Conservation (phyloP, 53 echinoderm and acorn worm species). For the Paelopatides confundens region DNA sequence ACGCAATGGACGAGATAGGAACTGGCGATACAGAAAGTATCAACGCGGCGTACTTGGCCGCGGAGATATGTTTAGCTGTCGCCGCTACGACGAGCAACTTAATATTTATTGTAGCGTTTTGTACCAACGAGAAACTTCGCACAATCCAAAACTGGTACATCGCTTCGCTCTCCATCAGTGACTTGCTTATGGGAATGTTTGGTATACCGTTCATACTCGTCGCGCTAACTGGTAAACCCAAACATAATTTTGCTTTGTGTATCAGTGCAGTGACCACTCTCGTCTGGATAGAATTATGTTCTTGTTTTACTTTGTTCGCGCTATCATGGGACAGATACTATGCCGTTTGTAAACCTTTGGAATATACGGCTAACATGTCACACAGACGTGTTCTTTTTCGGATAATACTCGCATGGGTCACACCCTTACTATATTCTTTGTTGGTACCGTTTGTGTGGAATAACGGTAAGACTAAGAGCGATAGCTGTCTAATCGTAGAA, state of each 20-base stretch:
- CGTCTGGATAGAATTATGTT: slow-evolving; percentile 63
- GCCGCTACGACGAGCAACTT: slow-evolving; percentile 56
- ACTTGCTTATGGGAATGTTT: slow-evolving; percentile 65
- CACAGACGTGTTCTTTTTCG: slow-evolving; percentile 18
- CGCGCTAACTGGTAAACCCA: slow-evolving; percentile 59
- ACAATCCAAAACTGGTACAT: slow-evolving; percentile 64
- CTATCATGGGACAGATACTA: slow-evolving; percentile 69
- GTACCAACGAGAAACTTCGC: slow-evolving; percentile 57
- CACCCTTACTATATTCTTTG: slow-evolving; percentile 51
- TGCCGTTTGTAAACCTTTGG: slow-evolving; percentile 52
- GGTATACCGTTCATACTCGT: slow-evolving; percentile 60
- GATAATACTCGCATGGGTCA: slow-evolving; percentile 56
- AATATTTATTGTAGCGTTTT: slow-evolving; percentile 38
- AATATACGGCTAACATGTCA: slow-evolving; percentile 25
- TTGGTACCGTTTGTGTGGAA: slow-evolving; percentile 69
- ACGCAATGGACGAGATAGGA: neutral
- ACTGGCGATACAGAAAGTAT: neutral
- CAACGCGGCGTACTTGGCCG: slow-evolving; percentile 30
- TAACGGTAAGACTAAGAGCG: neutral
- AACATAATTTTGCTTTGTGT: slow-evolving; percentile 61
- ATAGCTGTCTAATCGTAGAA: slow-evolving; percentile 34
- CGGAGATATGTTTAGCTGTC: slow-evolving; percentile 49
- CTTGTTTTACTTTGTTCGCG: slow-evolving; percentile 65
- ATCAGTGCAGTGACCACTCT: slow-evolving; percentile 51
- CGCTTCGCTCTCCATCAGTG: slow-evolving; percentile 57